phyloP scores from a whole-genome alignment of 2,888 invertebrate species.

The Phania funesta region DNA sequence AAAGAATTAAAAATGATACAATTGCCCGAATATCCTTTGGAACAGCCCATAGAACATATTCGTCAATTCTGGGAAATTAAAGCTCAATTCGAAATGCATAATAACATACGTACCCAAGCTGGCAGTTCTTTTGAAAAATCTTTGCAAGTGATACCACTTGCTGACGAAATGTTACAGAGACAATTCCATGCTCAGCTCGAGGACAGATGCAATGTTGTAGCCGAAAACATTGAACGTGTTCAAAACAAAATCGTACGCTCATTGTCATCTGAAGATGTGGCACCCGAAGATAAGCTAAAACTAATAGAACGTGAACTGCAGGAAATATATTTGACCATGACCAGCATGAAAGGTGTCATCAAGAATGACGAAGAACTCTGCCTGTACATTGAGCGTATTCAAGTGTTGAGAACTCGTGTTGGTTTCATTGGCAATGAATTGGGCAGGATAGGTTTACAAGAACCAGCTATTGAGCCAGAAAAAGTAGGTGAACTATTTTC shows the following conservation, averaged over 20 bases:
- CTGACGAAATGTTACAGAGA: constrained; percentile 90
- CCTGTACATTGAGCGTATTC: constrained; percentile 89
- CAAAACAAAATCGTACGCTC: constrained; percentile 86
- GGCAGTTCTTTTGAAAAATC: constrained; percentile 88
- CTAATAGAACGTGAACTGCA: constrained; percentile 88
- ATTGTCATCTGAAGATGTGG: constrained; percentile 87
- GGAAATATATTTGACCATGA: constrained; percentile 86
- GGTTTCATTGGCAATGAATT: constrained; percentile 90
- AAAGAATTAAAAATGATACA: constrained; percentile 85
- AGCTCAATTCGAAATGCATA: constrained; percentile 92
- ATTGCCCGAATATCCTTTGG: constrained; percentile 83
- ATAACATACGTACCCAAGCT: constrained; percentile 87
- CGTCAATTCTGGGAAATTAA: constrained; percentile 94
- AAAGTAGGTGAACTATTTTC: constrained; percentile 87
- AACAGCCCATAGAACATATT: constrained; percentile 86
- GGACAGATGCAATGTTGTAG: constrained; percentile 87
- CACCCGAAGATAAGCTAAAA: constrained; percentile 87
- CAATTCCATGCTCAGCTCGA: constrained; percentile 89
- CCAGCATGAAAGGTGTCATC: constrained; percentile 88
- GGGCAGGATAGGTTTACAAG: constrained; percentile 87
- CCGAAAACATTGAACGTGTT: constrained; percentile 84
- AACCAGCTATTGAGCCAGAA: constrained; percentile 86
- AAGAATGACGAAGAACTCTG: constrained; percentile 91
- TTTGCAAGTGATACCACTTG: constrained; percentile 88
- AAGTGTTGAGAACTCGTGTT: constrained; percentile 88